Evolutionary conservation across 2,888 invertebrate genomes (phyloP).

Genomic region (Platypus cylindrus): DNA sequence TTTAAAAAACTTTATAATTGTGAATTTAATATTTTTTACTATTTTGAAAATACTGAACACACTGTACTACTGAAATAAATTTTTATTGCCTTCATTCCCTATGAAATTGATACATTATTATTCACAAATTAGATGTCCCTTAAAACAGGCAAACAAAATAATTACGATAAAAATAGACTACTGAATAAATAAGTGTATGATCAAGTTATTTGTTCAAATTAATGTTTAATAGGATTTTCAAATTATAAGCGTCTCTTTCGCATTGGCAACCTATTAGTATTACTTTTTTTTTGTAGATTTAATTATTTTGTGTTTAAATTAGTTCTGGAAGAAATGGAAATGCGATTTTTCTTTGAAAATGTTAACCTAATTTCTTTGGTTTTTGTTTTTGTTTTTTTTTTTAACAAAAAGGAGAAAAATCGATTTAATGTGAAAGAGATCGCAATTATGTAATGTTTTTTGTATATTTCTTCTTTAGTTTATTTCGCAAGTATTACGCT

Average conservation of each 20-base stretch:
- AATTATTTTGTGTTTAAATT: neutral
- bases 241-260: conserved; percentile 10
- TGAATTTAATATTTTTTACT: too few species aligned
- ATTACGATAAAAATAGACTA: too few species aligned
- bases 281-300: conserved; percentile 2
- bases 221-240: conserved; percentile 15
- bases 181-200: conserved; percentile 13
- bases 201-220: conserved; percentile 13
- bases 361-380: conserved; percentile 1
- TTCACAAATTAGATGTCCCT: too few species aligned
- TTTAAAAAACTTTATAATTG: too few species aligned
- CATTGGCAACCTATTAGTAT: conserved; percentile 2
- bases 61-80: too few species aligned
- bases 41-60: too few species aligned
- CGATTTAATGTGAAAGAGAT: conserved; percentile 6
- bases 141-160: too few species aligned
- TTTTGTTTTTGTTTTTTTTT: conserved; percentile 1
- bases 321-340: too few species aligned
- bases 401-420: too few species aligned
- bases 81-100: too few species aligned
- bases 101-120: too few species aligned
- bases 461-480: conserved; percentile 11
- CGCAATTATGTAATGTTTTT: conserved; percentile 8
- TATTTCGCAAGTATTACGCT: conserved; percentile 14
- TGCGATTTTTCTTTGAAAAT: conserved; percentile 2